Evolutionary conservation across 1,140 invertebrate genomes (phyloP).

Genomic region (Vollenhovia emeryi): DNA sequence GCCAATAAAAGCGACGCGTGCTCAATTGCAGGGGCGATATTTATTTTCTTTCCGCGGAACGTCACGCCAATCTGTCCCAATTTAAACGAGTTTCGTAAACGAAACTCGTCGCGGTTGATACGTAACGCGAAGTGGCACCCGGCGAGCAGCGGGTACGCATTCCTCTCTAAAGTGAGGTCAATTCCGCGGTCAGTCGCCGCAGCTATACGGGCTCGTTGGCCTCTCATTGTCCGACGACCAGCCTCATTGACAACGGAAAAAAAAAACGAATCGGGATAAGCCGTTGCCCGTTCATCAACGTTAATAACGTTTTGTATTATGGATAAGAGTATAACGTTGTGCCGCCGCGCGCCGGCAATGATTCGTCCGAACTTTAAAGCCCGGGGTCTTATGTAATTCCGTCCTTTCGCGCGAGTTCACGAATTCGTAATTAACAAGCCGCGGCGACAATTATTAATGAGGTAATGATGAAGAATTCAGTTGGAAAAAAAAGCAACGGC

Average conservation of each 20-base stretch:
- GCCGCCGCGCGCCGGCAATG: not conserved
- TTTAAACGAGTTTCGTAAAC: conserved; percentile 71
- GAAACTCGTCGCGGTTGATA: conserved; percentile 68
- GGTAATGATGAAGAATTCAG: not conserved
- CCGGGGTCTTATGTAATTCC: not conserved
- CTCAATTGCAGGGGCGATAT: conserved; percentile 25
- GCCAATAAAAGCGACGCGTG: conserved; percentile 37
- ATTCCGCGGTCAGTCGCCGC: conserved; percentile 73
- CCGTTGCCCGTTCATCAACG: conserved; percentile 65
- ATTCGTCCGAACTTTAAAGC: conserved; percentile 4
- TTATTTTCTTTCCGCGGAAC: conserved; percentile 69
- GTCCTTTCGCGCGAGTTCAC: not conserved
- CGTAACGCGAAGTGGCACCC: conserved; percentile 65
- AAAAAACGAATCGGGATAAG: conserved; percentile 64
- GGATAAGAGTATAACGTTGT: conserved; percentile 31
- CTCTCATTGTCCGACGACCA: conserved; percentile 69
- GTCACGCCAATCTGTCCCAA: conserved; percentile 74
- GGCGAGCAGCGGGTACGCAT: conserved; percentile 62
- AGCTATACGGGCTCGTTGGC: conserved; percentile 67
- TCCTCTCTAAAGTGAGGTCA: conserved; percentile 77
- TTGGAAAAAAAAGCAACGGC: not conserved
- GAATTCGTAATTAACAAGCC: not conserved
- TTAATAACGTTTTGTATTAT: conserved; percentile 63
- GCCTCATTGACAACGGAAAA: conserved; percentile 71
- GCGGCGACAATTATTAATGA: conserved; percentile 29